Percentiles rank a stretch among this genome's conserved stretches.
phyloP scores from a whole-genome alignment of 2,113 vertebrate species.

The Panurus biarmicus region DNA sequence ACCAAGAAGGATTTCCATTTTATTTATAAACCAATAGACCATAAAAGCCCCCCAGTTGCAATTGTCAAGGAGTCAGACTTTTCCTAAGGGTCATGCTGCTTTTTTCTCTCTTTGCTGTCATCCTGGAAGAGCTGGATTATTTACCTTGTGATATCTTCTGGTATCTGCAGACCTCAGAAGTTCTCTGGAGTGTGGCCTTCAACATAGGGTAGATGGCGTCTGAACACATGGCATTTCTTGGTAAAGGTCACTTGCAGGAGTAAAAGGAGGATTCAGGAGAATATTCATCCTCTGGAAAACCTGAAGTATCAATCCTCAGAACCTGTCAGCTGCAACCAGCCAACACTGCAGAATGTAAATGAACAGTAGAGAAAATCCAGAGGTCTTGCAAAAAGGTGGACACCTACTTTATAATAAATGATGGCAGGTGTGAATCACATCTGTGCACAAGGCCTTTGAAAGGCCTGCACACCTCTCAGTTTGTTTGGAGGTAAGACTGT shows the following conservation, averaged over 20 bases:
- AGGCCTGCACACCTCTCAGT: not conserved
- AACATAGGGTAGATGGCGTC: not conserved
- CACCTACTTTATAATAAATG: not conserved
- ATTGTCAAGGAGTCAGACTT: slow-evolving; percentile 69
- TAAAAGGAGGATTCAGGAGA: slow-evolving; percentile 5
- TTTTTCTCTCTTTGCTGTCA: not conserved
- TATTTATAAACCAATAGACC: slow-evolving; percentile 77
- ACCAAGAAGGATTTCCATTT: slow-evolving; percentile 84
- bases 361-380: not conserved
- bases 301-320: slow-evolving; percentile 34
- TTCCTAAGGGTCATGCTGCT: not conserved
- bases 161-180: not conserved
- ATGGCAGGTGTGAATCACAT: not conserved
- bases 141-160: not conserved
- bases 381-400: not conserved
- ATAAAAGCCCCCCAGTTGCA: slow-evolving; percentile 15
- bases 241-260: not conserved
- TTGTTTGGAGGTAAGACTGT: not conserved
- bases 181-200: not conserved
- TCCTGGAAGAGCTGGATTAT: not conserved
- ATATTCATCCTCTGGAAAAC: slow-evolving; percentile 9
- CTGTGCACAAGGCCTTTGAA: not conserved
- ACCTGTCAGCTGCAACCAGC: not conserved
- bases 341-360: not conserved
- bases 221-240: not conserved